phyloP scores from a whole-genome alignment of 2,888 invertebrate genomes.

The Calliphora vomitoria region DNA sequence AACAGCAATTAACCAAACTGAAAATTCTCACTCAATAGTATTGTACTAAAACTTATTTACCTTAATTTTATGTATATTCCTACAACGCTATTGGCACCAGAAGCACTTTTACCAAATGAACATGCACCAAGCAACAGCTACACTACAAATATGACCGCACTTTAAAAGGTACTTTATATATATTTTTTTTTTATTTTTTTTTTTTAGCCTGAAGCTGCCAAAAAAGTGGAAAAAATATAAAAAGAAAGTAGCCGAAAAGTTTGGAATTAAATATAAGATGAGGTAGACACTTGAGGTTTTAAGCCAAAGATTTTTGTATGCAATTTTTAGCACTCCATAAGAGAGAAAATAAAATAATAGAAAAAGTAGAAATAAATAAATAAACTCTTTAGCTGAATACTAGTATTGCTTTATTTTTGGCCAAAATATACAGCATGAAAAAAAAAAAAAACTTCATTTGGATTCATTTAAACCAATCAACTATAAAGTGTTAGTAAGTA shows the following conservation, averaged over 20 bases:
- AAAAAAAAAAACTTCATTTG: slow-evolving; percentile 26
- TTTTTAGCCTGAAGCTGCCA: slow-evolving; percentile 8
- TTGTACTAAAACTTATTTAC: slow-evolving; percentile 41
- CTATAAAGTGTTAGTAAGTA: slow-evolving; percentile 62
- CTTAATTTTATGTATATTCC: slow-evolving; percentile 23
- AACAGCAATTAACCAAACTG: slow-evolving; percentile 63
- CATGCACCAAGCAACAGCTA: slow-evolving; percentile 24
- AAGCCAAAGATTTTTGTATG: slow-evolving; percentile 58
- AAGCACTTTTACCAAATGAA: slow-evolving; percentile 41
- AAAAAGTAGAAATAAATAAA: slow-evolving; percentile 53
- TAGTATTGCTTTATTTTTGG: slow-evolving; percentile 4
- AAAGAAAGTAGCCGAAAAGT: slow-evolving; percentile 50
- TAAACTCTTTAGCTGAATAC: slow-evolving; percentile 32
- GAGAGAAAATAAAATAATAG: slow-evolving; percentile 2
- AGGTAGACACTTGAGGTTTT: slow-evolving; percentile 67
- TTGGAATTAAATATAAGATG: slow-evolving; percentile 60
- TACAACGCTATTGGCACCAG: slow-evolving; percentile 11
- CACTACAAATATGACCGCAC: slow-evolving; percentile 48
- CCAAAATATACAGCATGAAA: slow-evolving; percentile 2
- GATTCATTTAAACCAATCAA: slow-evolving; percentile 64
- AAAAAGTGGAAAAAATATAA: slow-evolving; percentile 1
- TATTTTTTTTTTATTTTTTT: slow-evolving; percentile 9
- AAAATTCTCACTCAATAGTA: slow-evolving; percentile 58
- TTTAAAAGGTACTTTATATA: slow-evolving; percentile 30
- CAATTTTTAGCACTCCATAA: slow-evolving; percentile 49